Percentiles rank a stretch among this genome's conserved stretches.
These are phyloP conservation scores for Danaus chrysippus DNA, from an alignment of 2,888 invertebrate genomes.

Conservation along the genomic window DNA sequence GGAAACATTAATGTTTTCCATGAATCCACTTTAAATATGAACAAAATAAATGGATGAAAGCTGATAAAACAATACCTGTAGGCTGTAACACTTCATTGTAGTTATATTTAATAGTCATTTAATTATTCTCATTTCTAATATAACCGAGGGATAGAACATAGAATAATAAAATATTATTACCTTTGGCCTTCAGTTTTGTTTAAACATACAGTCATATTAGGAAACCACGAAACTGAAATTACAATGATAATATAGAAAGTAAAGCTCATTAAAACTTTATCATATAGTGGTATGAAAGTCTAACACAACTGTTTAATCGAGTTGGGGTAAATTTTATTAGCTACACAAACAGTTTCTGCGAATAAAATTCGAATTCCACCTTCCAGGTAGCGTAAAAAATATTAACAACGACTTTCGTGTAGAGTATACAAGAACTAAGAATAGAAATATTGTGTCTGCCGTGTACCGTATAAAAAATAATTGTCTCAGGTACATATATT, in stretches of 20 bases:
- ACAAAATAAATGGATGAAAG: too few species aligned
- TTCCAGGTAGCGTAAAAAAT: neutral
- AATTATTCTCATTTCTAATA: too few species aligned
- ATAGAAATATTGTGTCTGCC: constrained; percentile 3
- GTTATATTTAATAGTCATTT: too few species aligned
- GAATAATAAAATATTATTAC: too few species aligned
- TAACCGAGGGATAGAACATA: too few species aligned
- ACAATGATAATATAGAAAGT: neutral
- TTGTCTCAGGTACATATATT: constrained; percentile 26
- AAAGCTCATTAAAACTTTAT: constrained; percentile 2
- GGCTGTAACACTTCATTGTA: too few species aligned
- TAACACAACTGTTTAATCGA: constrained; percentile 1
- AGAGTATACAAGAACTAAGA: neutral
- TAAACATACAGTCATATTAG: too few species aligned
- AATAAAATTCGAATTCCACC: neutral
- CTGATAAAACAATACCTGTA: too few species aligned
- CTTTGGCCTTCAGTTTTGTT: too few species aligned
- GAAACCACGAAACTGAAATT: neutral
- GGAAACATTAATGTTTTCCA: too few species aligned
- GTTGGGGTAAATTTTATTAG: neutral
- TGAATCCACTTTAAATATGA: too few species aligned
- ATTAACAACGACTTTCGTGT: neutral
- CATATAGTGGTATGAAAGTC: constrained; percentile 1
- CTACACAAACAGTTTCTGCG: neutral
- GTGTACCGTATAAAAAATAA: constrained; percentile 22